Base-by-base conservation (phyloP, 2,113 vertebrate species). In the Tachysurus fulvidraco region DNA sequence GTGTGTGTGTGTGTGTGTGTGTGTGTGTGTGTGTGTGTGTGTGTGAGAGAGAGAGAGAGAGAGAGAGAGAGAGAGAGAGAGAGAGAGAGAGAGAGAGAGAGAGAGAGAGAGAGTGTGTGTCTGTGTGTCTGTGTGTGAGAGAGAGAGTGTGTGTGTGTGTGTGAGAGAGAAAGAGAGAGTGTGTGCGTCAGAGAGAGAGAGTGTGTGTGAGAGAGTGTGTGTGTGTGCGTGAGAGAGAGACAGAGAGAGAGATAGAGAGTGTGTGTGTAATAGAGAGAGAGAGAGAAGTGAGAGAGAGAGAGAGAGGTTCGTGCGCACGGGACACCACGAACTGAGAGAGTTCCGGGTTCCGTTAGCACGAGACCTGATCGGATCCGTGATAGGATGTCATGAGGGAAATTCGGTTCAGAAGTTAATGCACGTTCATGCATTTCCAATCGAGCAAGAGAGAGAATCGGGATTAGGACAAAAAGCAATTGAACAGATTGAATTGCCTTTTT, bases 291-390 rank as follows among this genome's bases (percentile, higher is more conserved):
- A 71, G 67, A 71, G 67, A 44, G 69, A 69, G 65, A 69, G 10
- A 41, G 69, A 73, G 17, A 73, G 69, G 46, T 76, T 50, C 44
- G 13, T 23, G 46, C 46, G 44, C 14, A 14, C 50, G 52, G 76
- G 76, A 55, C 76, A 78, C 76, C 76, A 78, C n/a, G 13, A 28
- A 54, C n/a, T 13, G n/a, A 55, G 44, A 54, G 77, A 79, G 77
- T 79, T 79, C n/a, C 77, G 28, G 77, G 52, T 55, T 55, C 52
- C 11, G 14, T 79, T 52, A 30, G 76, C 2, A 10, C n/a, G 52
- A 55, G 50, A 79, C 52, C 50, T 30, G 46, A 57, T 21, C 77
- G n/a, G 50, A 55, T 78, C 76, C 7, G 50, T 76, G 46, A 54
- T 17, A 30, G 76, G 76, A 55, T 78, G n/a, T 25, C 76, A 30